Percentiles rank a stretch among this genome's conserved stretches.
Evolutionary conservation across 2,113 vertebrate species (phyloP).

Genomic region (Gasterosteus nipponicus): DNA sequence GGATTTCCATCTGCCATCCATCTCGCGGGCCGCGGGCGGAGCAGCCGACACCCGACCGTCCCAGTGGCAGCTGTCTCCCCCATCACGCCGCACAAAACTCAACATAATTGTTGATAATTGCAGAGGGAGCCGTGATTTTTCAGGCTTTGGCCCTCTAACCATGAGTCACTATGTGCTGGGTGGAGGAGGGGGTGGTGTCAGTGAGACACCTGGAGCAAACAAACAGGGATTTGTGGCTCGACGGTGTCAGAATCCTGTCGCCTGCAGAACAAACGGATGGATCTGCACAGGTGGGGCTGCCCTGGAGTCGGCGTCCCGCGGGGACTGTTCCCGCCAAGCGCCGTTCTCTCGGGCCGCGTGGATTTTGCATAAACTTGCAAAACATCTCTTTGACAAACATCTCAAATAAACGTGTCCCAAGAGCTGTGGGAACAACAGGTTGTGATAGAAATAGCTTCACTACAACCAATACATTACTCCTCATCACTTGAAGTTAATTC

Average conservation of each 20-base stretch:
- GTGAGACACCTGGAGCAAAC: conserved; percentile 30
- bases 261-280: conserved; percentile 4
- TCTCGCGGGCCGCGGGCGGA: background rate
- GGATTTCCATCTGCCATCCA: background rate
- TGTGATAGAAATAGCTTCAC: too few relatives aligned
- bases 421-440: too few relatives aligned
- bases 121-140: conserved; percentile 39
- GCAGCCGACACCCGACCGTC: conserved; percentile 1
- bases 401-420: too few relatives aligned
- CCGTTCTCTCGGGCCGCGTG: background rate
- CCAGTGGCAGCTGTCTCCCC: conserved; percentile 30
- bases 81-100: conserved; percentile 10
- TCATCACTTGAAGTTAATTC: too few relatives aligned
- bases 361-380: too few relatives aligned
- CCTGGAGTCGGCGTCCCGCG: too few relatives aligned
- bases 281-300: background rate
- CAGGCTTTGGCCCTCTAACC: conserved; percentile 9
- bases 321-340: too few relatives aligned
- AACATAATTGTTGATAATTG: conserved; percentile 59
- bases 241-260: background rate
- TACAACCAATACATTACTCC: too few relatives aligned
- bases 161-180: conserved; percentile 6
- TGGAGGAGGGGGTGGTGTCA: background rate
- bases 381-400: too few relatives aligned
- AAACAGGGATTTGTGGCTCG: conserved; percentile 29